Conservation (phyloP, 2,888 invertebrate species). For the Carterocephalus palaemon region DNA sequence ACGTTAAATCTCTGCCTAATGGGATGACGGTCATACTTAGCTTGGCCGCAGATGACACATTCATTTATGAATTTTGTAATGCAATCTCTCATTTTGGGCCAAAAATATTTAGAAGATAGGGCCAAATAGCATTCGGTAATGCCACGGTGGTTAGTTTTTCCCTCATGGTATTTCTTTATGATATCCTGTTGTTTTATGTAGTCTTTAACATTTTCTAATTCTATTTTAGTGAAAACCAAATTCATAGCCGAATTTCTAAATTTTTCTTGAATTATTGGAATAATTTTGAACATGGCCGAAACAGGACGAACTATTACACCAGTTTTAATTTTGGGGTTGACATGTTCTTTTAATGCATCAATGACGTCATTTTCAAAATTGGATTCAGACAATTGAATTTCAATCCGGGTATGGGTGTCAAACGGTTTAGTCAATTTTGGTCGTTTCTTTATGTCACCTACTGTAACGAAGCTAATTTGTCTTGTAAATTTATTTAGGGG, state of each 20-base stretch:
- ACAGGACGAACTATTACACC: conserved; percentile 28
- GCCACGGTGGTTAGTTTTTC: conserved; percentile 33
- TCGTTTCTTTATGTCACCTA: too few relatives aligned
- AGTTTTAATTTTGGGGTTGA: conserved; percentile 33
- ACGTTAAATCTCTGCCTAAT: too few relatives aligned
- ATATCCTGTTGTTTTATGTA: conserved; percentile 31
- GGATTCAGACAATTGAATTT: too few relatives aligned
- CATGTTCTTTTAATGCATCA: conserved; percentile 31
- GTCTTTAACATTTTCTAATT: conserved; percentile 31
- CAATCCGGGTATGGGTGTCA: neutral
- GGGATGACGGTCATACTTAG: too few relatives aligned
- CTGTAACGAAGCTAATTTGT: too few relatives aligned
- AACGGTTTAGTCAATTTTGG: neutral
- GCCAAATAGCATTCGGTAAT: conserved; percentile 30
- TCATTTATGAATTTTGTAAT: too few relatives aligned
- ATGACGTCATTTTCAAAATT: too few relatives aligned
- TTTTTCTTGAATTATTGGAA: conserved; percentile 29
- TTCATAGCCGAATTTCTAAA: conserved; percentile 33
- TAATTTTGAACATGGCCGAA: conserved; percentile 26
- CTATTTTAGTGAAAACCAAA: conserved; percentile 26
- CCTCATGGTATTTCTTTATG: conserved; percentile 31
- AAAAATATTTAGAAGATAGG: too few relatives aligned
- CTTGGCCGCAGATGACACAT: too few relatives aligned
- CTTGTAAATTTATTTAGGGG: too few relatives aligned
- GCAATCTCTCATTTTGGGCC: too few relatives aligned